Evolutionary conservation across 2,113 vertebrate genomes (phyloP), one percentile per base, ranked within the genome.

Genomic region (Tapirus terrestris): DNA sequence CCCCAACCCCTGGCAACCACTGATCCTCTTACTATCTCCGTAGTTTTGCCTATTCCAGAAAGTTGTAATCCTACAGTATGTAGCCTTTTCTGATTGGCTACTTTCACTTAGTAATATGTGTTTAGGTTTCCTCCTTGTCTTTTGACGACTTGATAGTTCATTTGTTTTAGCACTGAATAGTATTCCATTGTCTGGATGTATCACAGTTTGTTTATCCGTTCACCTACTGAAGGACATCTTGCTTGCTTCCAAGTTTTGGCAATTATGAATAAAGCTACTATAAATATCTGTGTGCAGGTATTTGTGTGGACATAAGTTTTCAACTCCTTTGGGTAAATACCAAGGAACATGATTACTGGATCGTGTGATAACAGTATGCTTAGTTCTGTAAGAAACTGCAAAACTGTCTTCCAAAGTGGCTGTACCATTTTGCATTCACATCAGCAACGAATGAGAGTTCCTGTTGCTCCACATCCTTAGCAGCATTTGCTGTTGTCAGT

Each of bases 1-100:
- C 25, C 3, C 7, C 3, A 29, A 1, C 3, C 23, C 33, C 16
- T 21, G 9, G 14, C 3, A 33, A 33, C 43, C n/a, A 63, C 5
- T 63, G 77, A 23, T 18, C 25, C 23, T n/a, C 27, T 43, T 39
- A 14, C 36, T 68, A 33, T 51, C 39, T 68, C 33, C 43, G 6
- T 70, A 77, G 39, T n/a, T 89, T 39, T 53, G 25, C 25, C 76
- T 67, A 0, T 83, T 88, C 10, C 48, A 27, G 67, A 76, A 60
- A 39, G 58, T 39, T 33, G 25, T 18, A 60, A 39, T 60, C 10
- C 14, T 48, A 4, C 0, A 25, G 25, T 48, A 4, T 27, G 8
- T 5, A 17, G 25, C 60, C 9, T 1, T 81, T 72, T 73, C 43
- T 63, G 51, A 56, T 12, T 1, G 21, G 21, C 29, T 48, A 29